phyloP scores from a whole-genome alignment of 2,113 vertebrate species.

The Pseudorhombus dupliciocellatus region DNA sequence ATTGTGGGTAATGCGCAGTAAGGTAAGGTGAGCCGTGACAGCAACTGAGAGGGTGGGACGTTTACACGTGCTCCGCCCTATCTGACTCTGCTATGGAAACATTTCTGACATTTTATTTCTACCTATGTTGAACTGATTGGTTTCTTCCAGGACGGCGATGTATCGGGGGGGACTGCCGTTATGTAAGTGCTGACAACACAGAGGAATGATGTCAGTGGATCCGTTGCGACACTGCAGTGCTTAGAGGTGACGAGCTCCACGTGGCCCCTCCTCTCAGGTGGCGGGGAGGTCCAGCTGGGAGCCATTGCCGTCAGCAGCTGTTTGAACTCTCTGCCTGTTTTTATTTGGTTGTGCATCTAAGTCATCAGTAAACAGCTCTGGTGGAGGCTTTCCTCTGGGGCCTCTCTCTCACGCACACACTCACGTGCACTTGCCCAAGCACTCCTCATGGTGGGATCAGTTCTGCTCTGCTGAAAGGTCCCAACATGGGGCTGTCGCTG shows the following conservation, averaged over 20 bases:
- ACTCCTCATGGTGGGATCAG: conserved; percentile 33
- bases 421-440: not conserved
- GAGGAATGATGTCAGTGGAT: conserved; percentile 81
- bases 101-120: too few relatives aligned
- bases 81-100: too few relatives aligned
- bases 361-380: conserved; percentile 81
- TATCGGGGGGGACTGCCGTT: too few relatives aligned
- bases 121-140: too few relatives aligned
- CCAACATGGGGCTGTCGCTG: conserved; percentile 25
- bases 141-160: too few relatives aligned
- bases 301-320: conserved; percentile 76
- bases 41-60: too few relatives aligned
- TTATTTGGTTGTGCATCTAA: conserved; percentile 79
- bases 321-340: conserved; percentile 77
- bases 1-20: too few relatives aligned
- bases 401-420: conserved; percentile 43
- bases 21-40: too few relatives aligned
- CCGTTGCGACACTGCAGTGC: conserved; percentile 80
- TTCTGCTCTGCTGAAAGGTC: conserved; percentile 28
- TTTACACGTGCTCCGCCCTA: too few relatives aligned
- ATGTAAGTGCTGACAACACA: conserved; percentile 80
- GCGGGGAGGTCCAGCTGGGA: conserved; percentile 77
- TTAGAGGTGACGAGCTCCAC: too few relatives aligned
- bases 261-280: conserved; percentile 77
- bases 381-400: conserved; percentile 72